Conservation (phyloP, 2,113 vertebrate genomes). For the Sciurus niger region DNA sequence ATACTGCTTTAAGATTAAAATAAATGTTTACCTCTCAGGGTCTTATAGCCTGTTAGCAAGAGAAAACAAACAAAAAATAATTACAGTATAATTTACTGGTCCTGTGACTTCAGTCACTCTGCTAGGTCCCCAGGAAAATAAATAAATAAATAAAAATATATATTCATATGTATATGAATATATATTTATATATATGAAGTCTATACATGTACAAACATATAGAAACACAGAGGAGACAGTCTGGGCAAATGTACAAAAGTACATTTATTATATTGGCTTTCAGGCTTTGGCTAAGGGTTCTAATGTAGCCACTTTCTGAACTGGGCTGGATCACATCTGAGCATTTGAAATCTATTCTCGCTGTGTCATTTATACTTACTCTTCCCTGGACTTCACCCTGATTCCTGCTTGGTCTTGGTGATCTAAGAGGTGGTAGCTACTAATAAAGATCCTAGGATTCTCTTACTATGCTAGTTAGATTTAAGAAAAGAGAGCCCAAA, state of each 20-base stretch:
- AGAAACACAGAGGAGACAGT: conserved; percentile 10
- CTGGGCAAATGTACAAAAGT: not conserved
- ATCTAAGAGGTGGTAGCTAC: conserved; percentile 1
- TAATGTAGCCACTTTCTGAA: conserved; percentile 29
- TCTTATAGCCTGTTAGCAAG: not conserved
- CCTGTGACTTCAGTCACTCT: conserved; percentile 17
- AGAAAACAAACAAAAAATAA: conserved; percentile 50
- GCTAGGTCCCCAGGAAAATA: not conserved
- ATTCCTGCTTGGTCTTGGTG: conserved; percentile 38
- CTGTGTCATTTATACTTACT: conserved; percentile 8
- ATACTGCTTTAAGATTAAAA: conserved; percentile 52
- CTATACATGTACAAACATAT: conserved; percentile 37
- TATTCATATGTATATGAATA: not conserved
- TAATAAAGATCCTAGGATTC: conserved; percentile 36
- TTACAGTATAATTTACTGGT: not conserved
- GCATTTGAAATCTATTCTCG: conserved; percentile 48
- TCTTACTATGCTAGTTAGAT: conserved; percentile 29
- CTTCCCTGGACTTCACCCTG: not conserved
- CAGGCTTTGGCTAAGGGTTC: conserved; percentile 13
- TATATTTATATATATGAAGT: not conserved
- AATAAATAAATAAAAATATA: no score
- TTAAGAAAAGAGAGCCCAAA: conserved; percentile 5
- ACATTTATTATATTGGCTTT: conserved; percentile 49
- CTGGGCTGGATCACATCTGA: not conserved
- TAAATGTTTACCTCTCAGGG: conserved; percentile 13